phyloP scores from a whole-genome alignment of 1,140 invertebrate species.

The Lutraria rhynchaena region DNA sequence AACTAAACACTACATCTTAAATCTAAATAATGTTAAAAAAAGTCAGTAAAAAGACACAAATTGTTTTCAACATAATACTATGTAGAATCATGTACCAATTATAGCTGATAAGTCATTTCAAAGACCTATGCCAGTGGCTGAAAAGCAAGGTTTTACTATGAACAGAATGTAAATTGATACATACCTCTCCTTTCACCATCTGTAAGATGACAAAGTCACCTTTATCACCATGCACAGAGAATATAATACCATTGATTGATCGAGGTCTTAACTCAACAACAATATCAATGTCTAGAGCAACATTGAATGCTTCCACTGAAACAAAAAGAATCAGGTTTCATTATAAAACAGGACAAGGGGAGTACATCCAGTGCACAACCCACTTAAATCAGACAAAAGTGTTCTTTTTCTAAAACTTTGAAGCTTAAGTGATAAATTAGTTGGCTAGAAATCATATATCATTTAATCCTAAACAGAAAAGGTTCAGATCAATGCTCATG shows the following conservation, averaged over 20 bases:
- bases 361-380: no score
- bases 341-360: background rate
- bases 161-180: constrained; percentile 9
- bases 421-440: no score
- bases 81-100: background rate
- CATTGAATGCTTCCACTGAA: constrained; percentile 86
- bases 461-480: no score
- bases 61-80: background rate
- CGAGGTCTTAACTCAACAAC: constrained; percentile 94
- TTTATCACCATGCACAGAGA: constrained; percentile 86
- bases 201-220: constrained; percentile 92
- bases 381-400: no score
- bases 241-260: constrained; percentile 89
- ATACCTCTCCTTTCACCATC: constrained; percentile 88
- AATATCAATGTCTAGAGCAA: constrained; percentile 90
- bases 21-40: background rate
- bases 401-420: background rate
- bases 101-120: background rate
- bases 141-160: no score
- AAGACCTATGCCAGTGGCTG: background rate
- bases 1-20: background rate
- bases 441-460: no score
- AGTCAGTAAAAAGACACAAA: background rate
- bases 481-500: no score
- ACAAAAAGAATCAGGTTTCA: constrained; percentile 46